Conservation (phyloP, 2,888 invertebrate species). For the Pilophorus perplexus region DNA sequence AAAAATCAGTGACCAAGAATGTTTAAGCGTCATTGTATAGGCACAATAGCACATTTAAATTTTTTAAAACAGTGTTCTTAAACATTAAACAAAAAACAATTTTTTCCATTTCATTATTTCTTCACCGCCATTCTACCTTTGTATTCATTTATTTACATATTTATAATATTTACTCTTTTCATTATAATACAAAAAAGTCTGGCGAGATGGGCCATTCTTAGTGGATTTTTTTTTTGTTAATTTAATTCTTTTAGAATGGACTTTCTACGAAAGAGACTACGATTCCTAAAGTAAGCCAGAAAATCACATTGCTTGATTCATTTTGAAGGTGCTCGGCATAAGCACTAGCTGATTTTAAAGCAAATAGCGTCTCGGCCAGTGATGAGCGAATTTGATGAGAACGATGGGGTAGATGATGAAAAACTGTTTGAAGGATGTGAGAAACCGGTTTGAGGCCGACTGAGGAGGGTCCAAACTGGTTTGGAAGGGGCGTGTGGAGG, state of each 20-base stretch:
- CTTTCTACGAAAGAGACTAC: conserved; percentile 30
- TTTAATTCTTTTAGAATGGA: conserved; percentile 22
- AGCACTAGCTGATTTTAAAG: conserved; percentile 31
- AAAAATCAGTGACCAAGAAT: conserved; percentile 18
- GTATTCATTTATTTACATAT: conserved; percentile 26
- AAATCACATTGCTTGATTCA: conserved; percentile 38
- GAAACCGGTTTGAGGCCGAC: too few species aligned
- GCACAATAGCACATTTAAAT: conserved; percentile 37
- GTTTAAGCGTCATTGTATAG: conserved; percentile 36
- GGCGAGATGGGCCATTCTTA: conserved; percentile 4
- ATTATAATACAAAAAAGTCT: conserved; percentile 21
- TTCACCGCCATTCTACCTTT: conserved; percentile 5
- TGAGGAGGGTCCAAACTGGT: too few species aligned
- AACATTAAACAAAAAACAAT: conserved; percentile 29
- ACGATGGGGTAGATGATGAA: too few species aligned
- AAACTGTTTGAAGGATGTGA: too few species aligned
- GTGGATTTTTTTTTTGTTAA: neutral
- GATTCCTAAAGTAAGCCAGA: conserved; percentile 21
- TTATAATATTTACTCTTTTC: conserved; percentile 13
- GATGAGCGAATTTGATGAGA: too few species aligned
- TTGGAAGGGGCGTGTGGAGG: too few species aligned
- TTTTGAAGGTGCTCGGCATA: conserved; percentile 11
- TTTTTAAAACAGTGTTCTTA: conserved; percentile 26
- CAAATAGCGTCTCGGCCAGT: conserved; percentile 26
- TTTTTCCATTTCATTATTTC: conserved; percentile 2